Conservation (phyloP, 2,797 vertebrate species). For the Acipenser transmontanus region DNA sequence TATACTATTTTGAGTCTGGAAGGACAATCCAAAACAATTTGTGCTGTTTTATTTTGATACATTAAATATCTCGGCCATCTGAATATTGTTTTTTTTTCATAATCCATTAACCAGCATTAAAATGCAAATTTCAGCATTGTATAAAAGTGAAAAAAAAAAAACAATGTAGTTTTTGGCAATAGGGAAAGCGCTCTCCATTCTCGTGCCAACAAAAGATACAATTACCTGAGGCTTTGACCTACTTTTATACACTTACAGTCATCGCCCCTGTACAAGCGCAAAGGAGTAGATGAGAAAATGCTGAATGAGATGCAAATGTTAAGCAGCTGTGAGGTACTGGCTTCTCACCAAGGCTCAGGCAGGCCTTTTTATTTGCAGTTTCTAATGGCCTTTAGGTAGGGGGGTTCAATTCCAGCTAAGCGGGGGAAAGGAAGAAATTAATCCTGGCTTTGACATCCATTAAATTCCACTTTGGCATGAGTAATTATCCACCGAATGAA, state of each 20-base stretch:
- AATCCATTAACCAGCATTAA: background rate
- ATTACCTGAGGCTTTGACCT: background rate
- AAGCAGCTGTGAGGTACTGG: background rate
- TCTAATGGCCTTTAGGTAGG: slow-evolving; percentile 5
- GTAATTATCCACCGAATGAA: slow-evolving; percentile 7
- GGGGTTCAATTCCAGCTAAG: slow-evolving; percentile 11
- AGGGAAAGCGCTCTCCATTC: background rate
- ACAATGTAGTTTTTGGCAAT: background rate
- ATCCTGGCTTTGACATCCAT: slow-evolving; percentile 17
- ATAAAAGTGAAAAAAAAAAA: background rate
- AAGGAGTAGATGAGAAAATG: background rate
- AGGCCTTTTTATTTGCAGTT: slow-evolving; percentile 3
- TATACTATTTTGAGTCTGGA: no score
- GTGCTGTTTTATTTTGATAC: no score
- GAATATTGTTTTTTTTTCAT: no score
- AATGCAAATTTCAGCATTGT: background rate
- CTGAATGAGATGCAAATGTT: background rate
- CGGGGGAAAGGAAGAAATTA: slow-evolving; percentile 17
- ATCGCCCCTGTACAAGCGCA: background rate
- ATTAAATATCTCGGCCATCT: no score
- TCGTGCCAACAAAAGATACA: background rate
- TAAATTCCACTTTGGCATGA: slow-evolving; percentile 15
- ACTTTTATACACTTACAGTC: background rate
- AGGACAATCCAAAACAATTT: no score
- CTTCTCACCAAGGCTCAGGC: background rate